Percentiles rank a stretch among this genome's conserved stretches.
Conservation (phyloP, 2,797 vertebrate species). For the Bryconaethiops microstoma region DNA sequence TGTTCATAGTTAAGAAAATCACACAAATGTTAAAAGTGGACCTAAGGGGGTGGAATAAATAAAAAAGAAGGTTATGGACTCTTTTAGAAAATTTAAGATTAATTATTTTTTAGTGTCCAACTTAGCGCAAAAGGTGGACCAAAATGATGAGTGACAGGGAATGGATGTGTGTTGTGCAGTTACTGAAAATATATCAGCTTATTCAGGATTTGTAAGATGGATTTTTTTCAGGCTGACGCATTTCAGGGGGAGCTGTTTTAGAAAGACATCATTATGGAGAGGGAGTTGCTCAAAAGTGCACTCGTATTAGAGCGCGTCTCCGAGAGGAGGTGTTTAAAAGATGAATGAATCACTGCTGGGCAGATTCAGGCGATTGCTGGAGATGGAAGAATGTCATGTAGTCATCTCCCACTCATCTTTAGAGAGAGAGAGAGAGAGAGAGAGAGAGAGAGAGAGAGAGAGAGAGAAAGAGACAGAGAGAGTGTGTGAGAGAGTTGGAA, state of each 20-base stretch:
- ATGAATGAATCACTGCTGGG: constrained; percentile 33
- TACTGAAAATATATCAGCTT: too few relatives aligned
- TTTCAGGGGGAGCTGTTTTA: constrained; percentile 11
- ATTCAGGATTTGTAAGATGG: neutral
- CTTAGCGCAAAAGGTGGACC: too few relatives aligned
- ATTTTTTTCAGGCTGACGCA: neutral
- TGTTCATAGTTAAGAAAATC: too few relatives aligned
- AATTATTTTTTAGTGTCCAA: too few relatives aligned
- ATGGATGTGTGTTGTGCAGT: neutral
- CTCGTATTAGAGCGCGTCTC: constrained; percentile 25
- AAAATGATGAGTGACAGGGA: too few relatives aligned
- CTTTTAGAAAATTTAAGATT: too few relatives aligned
- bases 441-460: neutral
- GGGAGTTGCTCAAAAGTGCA: constrained; percentile 23
- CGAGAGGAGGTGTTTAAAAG: constrained; percentile 30
- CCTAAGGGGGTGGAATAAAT: too few relatives aligned
- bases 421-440: constrained; percentile 3
- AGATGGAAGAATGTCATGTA: constrained; percentile 29
- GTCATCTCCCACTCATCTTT: constrained; percentile 32
- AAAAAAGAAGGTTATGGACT: too few relatives aligned
- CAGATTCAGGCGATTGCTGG: constrained; percentile 21
- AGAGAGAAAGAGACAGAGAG: too few relatives aligned
- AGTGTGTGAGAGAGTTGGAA: too few relatives aligned
- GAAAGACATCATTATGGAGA: constrained; percentile 14
- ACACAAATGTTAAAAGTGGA: too few relatives aligned